Evolutionary conservation across 92 coral and sea anemone genomes (phyloP).

Genomic region (Epizoanthus ramosus): DNA sequence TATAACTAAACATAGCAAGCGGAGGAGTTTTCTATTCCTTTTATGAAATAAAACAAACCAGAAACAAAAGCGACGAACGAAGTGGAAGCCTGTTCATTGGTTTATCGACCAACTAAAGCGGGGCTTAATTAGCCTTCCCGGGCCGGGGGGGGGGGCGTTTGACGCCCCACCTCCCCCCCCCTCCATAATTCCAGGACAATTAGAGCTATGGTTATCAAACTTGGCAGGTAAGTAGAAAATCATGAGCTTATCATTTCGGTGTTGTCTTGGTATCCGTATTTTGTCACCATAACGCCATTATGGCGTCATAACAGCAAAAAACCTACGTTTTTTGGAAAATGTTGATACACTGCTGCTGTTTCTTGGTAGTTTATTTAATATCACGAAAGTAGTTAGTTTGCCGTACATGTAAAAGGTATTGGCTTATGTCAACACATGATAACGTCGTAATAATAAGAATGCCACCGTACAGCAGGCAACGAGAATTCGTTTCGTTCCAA

Average conservation of each 20-base stretch:
- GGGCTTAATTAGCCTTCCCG: no score
- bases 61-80: no score
- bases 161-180: neutral
- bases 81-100: no score
- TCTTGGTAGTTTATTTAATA: conserved; percentile 24
- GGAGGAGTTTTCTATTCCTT: no score
- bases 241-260: conserved; percentile 19
- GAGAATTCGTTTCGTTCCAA: conserved; percentile 9
- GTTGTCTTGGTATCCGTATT: conserved; percentile 13
- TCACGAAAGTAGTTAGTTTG: conserved; percentile 28
- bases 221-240: conserved; percentile 17
- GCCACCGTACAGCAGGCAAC: conserved; percentile 17
- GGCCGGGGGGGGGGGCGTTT: neutral
- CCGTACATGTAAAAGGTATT: conserved; percentile 16
- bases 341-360: no score
- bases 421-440: conserved; percentile 9
- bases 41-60: no score
- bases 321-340: conserved; percentile 18
- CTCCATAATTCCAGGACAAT: conserved; percentile 22
- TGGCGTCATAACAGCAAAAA: neutral
- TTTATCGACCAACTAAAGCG: no score
- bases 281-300: conserved; percentile 1
- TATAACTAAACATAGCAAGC: no score
- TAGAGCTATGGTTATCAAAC: conserved; percentile 17
- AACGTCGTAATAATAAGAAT: neutral